These are phyloP conservation scores for Bicyclus anynana DNA, from an alignment of 1,140 invertebrate species.

Conservation along the genomic window DNA sequence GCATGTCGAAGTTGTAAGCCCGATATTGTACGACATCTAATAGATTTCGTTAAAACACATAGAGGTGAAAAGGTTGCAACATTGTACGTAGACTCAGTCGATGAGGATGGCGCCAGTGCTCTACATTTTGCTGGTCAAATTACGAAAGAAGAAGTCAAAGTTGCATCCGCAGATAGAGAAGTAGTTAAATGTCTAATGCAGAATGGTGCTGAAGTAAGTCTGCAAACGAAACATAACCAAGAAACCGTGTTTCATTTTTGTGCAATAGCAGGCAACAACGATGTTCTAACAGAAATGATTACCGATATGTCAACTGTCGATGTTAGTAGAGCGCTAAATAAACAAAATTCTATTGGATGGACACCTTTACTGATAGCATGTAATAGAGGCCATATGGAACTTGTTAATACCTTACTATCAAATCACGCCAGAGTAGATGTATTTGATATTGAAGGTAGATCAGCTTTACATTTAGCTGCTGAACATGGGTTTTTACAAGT, in stretches of 20 bases:
- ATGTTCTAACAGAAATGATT: conserved; percentile 95
- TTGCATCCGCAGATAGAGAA: conserved; percentile 91
- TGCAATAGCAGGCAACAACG: conserved; percentile 96
- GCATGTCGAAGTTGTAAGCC: conserved; percentile 91
- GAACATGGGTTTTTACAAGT: conserved; percentile 95
- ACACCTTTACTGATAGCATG: conserved; percentile 96
- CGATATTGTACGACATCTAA: conserved; percentile 90
- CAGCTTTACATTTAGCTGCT: conserved; percentile 96
- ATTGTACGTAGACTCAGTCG: conserved; percentile 88
- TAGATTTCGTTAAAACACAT: conserved; percentile 89
- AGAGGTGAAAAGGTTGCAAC: conserved; percentile 84
- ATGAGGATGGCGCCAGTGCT: conserved; percentile 94
- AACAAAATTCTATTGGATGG: conserved; percentile 94
- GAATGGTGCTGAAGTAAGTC: conserved; percentile 91
- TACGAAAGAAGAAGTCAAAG: conserved; percentile 85
- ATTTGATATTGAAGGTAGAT: conserved; percentile 97
- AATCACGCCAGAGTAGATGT: conserved; percentile 98
- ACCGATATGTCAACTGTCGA: conserved; percentile 90
- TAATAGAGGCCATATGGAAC: conserved; percentile 87
- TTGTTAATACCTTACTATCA: conserved; percentile 90
- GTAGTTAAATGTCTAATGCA: conserved; percentile 93
- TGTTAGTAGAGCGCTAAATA: conserved; percentile 95
- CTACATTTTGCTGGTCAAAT: conserved; percentile 93
- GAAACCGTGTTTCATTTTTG: conserved; percentile 98
- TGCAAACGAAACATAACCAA: conserved; percentile 89